These are phyloP conservation scores for Gymnocheta viridis DNA, from an alignment of 2,888 invertebrate species.

Conservation along the genomic window DNA sequence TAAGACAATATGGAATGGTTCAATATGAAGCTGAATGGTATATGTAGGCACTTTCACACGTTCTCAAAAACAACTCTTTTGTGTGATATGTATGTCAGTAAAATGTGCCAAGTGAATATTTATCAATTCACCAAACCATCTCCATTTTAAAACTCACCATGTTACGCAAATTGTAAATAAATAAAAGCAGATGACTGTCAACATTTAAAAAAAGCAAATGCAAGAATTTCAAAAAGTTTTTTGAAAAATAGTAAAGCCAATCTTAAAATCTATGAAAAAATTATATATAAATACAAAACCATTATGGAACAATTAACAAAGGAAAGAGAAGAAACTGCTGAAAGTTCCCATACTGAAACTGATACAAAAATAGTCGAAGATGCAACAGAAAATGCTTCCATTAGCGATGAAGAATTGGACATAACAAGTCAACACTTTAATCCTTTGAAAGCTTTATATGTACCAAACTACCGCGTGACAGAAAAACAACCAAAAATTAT, in stretches of 20 bases:
- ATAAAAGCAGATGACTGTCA: neutral
- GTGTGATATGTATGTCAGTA: too few species aligned
- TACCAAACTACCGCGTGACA: constrained; percentile 82
- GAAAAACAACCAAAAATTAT: constrained; percentile 85
- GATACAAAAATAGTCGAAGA: constrained; percentile 1
- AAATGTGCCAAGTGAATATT: too few species aligned
- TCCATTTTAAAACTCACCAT: too few species aligned
- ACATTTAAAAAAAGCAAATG: too few species aligned
- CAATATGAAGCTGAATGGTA: too few species aligned
- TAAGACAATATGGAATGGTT: too few species aligned
- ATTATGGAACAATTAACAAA: constrained; percentile 43
- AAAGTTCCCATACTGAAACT: neutral
- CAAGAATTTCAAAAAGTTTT: neutral
- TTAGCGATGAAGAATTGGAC: constrained; percentile 80
- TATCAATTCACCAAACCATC: too few species aligned
- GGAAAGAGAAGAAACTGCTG: neutral
- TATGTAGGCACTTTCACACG: too few species aligned
- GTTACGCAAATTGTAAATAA: too few species aligned
- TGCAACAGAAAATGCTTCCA: neutral
- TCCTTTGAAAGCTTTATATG: constrained; percentile 87
- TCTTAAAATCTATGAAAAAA: neutral
- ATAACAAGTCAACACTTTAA: constrained; percentile 85
- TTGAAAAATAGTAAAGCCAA: neutral
- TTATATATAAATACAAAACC: neutral
- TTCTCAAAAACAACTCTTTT: too few species aligned